A percentile compares a stretch with the other conserved stretches of the same genome.
phyloP scores from a whole-genome alignment of 2,113 vertebrate species.

The Heteronetta atricapilla region DNA sequence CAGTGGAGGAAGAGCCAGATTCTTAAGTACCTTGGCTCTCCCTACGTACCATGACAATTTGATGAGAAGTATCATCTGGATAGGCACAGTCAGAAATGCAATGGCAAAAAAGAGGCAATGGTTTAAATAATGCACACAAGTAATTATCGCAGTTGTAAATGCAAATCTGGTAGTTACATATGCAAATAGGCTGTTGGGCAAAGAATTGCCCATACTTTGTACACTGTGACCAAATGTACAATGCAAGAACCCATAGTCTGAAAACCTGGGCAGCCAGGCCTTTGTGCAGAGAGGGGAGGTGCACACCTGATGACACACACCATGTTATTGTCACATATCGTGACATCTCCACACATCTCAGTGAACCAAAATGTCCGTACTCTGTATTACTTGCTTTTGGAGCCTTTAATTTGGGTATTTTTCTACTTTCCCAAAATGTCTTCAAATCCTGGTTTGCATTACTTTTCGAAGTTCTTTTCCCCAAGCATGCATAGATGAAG shows the following conservation, averaged over 20 bases:
- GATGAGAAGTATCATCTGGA: neutral
- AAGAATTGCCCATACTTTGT: neutral
- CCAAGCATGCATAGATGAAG: neutral
- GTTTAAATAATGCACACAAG: neutral
- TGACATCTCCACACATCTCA: neutral
- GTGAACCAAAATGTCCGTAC: neutral
- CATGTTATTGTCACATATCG: fast-evolving
- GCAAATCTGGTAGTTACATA: neutral
- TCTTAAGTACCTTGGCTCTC: neutral
- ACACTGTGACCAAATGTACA: fast-evolving
- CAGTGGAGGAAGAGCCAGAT: neutral
- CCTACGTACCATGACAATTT: neutral
- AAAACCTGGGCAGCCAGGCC: neutral
- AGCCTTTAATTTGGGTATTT: neutral
- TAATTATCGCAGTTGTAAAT: neutral
- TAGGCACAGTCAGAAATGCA: neutral
- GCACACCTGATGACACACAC: neutral
- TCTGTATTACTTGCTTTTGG: neutral
- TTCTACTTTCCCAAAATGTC: neutral
- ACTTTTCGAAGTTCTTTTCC: neutral
- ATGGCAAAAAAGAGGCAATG: neutral
- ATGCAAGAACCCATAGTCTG: neutral
- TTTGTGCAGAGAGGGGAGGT: neutral
- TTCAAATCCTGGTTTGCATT: neutral
- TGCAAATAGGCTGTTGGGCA: neutral